These are phyloP conservation scores for Poliocrania exsul DNA, from an alignment of 2,797 vertebrate genomes.

Conservation along the genomic window DNA sequence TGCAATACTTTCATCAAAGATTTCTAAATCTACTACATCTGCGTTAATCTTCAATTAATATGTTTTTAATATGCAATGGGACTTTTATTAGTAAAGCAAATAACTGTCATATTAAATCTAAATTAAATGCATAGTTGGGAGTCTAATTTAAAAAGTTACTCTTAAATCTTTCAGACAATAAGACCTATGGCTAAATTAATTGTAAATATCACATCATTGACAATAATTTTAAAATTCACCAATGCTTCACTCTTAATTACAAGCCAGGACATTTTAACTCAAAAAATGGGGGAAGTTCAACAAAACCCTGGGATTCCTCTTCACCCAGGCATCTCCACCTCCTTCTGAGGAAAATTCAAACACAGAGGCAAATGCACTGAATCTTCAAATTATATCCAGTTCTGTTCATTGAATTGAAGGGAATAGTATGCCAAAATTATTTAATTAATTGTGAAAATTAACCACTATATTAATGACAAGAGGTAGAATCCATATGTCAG, in stretches of 20 bases:
- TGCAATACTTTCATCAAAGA: slow-evolving; percentile 5
- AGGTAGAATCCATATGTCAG: background rate
- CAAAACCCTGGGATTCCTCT: background rate
- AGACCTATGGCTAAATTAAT: slow-evolving; percentile 36
- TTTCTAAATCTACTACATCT: slow-evolving; percentile 38
- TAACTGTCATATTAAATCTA: slow-evolving; percentile 40
- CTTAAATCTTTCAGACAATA: slow-evolving; percentile 27
- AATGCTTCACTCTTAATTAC: background rate
- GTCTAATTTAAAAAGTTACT: slow-evolving; percentile 26
- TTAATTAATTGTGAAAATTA: background rate
- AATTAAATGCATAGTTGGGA: slow-evolving; percentile 35
- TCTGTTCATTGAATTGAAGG: background rate
- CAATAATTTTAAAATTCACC: background rate
- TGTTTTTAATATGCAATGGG: slow-evolving; percentile 35
- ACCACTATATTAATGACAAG: background rate
- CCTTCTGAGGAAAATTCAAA: background rate
- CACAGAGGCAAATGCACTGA: background rate
- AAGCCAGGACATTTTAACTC: background rate
- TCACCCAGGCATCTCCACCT: background rate
- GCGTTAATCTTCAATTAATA: slow-evolving; percentile 41
- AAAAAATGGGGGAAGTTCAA: background rate
- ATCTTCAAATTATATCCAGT: background rate
- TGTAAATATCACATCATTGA: background rate
- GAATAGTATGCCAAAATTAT: background rate
- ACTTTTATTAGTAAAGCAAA: slow-evolving; percentile 54